Percentiles rank a stretch among this genome's conserved stretches.
Evolutionary conservation across 2,797 vertebrate species (phyloP).

Genomic region (Loriculus beryllinus): DNA sequence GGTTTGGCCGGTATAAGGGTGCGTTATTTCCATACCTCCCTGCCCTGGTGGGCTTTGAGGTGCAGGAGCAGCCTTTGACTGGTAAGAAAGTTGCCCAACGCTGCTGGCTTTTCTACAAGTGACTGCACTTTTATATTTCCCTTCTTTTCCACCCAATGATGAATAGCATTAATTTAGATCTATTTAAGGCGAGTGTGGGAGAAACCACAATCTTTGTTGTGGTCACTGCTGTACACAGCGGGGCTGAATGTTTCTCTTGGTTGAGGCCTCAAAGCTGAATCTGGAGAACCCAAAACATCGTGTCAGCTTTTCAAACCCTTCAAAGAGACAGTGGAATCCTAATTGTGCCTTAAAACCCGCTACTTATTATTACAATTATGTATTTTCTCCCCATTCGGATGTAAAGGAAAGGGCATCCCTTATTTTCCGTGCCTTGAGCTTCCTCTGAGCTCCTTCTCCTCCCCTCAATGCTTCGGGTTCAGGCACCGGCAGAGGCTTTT

Average conservation of each 20-base stretch:
- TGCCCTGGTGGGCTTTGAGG: not conserved
- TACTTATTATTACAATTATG: conserved; percentile 56
- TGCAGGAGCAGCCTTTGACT: not conserved
- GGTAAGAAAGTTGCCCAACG: conserved; percentile 73
- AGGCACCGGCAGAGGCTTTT: not conserved
- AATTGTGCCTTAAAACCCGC: conserved; percentile 71
- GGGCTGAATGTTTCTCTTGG: conserved; percentile 81
- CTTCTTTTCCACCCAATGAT: conserved; percentile 81
- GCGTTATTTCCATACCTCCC: not conserved
- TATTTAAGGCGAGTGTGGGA: conserved; percentile 86
- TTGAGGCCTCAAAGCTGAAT: conserved; percentile 75
- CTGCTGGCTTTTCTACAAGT: conserved; percentile 74
- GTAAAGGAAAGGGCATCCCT: conserved; percentile 44
- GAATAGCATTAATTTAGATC: conserved; percentile 89
- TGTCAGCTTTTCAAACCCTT: conserved; percentile 67
- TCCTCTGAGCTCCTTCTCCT: conserved; percentile 20
- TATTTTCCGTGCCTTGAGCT: not conserved
- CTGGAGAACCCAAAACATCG: conserved; percentile 69
- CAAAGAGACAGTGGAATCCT: conserved; percentile 69
- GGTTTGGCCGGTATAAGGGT: not conserved
- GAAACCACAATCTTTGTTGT: conserved; percentile 93
- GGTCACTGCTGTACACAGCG: conserved; percentile 88
- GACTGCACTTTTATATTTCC: conserved; percentile 80
- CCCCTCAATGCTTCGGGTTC: not conserved
- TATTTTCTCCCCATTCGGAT: not conserved